Conservation (phyloP, 2,888 invertebrate genomes). For the Ophion ellenae region DNA sequence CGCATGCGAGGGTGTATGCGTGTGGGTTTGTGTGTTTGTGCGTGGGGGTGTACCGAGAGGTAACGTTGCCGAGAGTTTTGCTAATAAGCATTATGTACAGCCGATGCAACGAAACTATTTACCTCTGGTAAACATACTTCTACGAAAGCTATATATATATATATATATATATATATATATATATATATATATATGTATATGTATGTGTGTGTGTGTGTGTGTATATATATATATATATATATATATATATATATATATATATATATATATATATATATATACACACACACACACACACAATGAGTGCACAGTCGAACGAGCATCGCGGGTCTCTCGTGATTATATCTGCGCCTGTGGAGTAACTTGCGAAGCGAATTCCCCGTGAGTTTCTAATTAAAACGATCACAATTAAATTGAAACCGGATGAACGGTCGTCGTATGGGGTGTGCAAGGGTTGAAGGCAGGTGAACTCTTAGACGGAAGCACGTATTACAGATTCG, state of each 20-base stretch:
- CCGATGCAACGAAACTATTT: constrained; percentile 51
- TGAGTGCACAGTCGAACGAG: constrained; percentile 45
- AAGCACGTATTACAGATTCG: neutral
- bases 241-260: neutral
- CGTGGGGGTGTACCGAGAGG: neutral
- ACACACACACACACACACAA: no score
- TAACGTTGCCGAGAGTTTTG: constrained; percentile 40
- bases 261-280: neutral
- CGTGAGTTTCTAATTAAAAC: constrained; percentile 53
- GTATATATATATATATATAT: neutral
- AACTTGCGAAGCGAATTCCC: constrained; percentile 33
- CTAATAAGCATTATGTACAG: constrained; percentile 59
- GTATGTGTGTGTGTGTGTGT: no score
- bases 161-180: neutral
- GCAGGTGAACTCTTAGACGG: neutral
- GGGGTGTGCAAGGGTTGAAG: neutral
- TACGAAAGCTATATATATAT: neutral
- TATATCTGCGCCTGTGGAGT: constrained; percentile 38
- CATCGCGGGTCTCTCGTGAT: constrained; percentile 38
- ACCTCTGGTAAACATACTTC: neutral
- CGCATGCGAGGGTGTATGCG: neutral
- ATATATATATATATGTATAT: neutral
- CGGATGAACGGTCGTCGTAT: constrained; percentile 32
- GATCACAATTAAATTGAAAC: constrained; percentile 53
- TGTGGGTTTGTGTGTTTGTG: neutral